phyloP scores from a whole-genome alignment of 2,888 invertebrate species.

The Strigamia transsilvanica region DNA sequence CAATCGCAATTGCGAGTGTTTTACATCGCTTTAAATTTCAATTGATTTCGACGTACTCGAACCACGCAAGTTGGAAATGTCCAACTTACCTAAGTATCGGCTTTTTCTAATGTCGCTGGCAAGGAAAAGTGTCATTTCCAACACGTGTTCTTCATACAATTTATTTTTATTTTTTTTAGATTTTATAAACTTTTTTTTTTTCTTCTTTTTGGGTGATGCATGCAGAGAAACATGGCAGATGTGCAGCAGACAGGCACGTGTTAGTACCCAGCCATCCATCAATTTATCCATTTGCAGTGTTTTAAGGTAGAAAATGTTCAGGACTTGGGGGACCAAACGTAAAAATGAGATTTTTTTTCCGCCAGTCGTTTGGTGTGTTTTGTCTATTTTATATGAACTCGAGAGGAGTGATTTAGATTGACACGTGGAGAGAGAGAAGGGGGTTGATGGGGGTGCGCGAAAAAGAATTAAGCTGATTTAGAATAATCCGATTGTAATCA shows the following conservation, averaged over 20 bases:
- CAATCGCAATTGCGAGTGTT: neutral
- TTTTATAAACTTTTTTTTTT: neutral
- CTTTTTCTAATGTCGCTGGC: neutral
- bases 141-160: neutral
- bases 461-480: slow-evolving; percentile 34
- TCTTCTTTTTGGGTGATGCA: neutral
- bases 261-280: slow-evolving; percentile 21
- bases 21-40: neutral
- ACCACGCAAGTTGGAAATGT: neutral
- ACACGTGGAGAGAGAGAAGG: neutral
- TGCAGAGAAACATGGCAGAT: neutral
- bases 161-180: neutral
- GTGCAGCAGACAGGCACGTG: slow-evolving; percentile 31
- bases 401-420: neutral
- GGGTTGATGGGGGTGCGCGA: too few species aligned
- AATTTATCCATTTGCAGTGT: slow-evolving; percentile 13
- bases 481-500: slow-evolving; percentile 27
- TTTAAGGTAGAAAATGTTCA: slow-evolving; percentile 10
- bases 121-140: slow-evolving; percentile 13
- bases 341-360: neutral
- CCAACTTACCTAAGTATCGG: neutral
- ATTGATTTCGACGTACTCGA: neutral
- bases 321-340: too few species aligned
- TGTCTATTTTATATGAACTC: too few species aligned
- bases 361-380: neutral